Evolutionary conservation across 1,140 invertebrate genomes (phyloP), one percentile per base, ranked within the genome.

Genomic region (Brachionus asplanchnoidis): DNA sequence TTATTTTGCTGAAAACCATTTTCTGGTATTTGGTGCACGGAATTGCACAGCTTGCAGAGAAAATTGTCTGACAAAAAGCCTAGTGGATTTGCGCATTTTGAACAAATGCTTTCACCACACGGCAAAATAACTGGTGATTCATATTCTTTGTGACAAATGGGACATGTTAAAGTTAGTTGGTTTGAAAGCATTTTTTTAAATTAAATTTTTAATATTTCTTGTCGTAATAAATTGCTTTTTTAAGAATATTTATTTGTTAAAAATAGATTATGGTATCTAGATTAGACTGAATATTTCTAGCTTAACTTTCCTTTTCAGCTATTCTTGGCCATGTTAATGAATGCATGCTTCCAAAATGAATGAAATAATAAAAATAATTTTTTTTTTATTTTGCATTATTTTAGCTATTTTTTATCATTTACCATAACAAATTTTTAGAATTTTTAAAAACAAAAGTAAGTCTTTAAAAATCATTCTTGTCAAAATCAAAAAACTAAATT

Each of bases 1-100:
- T 73, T 73, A n/a, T 73, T 73, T 46, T 42, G 40, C n/a, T 14
- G 68, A 73, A 73, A 73, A 42, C 68, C 68, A 73, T 73, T 73
- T 17, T 40, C 36, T 73, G 68, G 68, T 42, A 73, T 73, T 40
- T 73, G n/a, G 20, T 73, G 68, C 12, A 73, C 20, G 0, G 28
- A 42, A 42, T 73, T 73, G 36, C 68, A 73, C 2, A 73, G 17
- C 32, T 73, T 73, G 36, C 68, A 73, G n/a, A 44, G 17, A 17
- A 73, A 73, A 42, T 73, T 73, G 3, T 73, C 17, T 9, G 68
- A 40, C 8, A 42, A 36, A 17, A 14, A 3, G 9, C 68, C 68
- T 4, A 42, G 3, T n/a, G 68, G 68, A 17, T 40, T 73, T 6
- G 23, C 20, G 11, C 68, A 73, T 42, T 73, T 73, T 9, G 36